A percentile compares a stretch with the other conserved stretches of the same genome.
Conservation (phyloP, 2,888 invertebrate genomes). For the Steromphala cineraria region DNA sequence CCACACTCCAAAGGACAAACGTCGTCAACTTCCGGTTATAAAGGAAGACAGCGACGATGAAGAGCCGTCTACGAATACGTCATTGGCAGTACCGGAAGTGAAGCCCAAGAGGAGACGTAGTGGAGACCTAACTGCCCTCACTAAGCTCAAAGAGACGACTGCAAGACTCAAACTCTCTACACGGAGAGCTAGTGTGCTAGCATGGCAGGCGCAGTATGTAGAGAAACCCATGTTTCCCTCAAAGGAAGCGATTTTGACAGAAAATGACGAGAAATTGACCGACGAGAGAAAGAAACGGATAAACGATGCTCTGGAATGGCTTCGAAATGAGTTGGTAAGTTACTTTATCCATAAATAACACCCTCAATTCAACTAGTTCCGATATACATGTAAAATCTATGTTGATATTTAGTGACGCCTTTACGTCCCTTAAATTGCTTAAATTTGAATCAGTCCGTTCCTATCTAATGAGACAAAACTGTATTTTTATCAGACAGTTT, state of each 20-base stretch:
- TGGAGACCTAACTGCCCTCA: not conserved
- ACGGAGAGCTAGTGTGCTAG: slow-evolving; percentile 33
- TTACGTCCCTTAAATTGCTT: too few relatives aligned
- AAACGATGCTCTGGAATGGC: slow-evolving; percentile 58
- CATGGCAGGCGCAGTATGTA: slow-evolving; percentile 32
- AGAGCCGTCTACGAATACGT: not conserved
- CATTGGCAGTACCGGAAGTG: not conserved
- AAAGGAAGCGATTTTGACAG: not conserved
- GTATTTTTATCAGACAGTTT: too few relatives aligned
- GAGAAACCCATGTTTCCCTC: slow-evolving; percentile 26
- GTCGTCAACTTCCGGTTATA: slow-evolving; percentile 31
- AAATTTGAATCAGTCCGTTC: too few relatives aligned
- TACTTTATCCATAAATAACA: too few relatives aligned
- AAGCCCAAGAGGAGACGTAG: not conserved
- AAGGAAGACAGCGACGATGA: slow-evolving; percentile 32
- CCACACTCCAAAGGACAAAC: slow-evolving; percentile 24
- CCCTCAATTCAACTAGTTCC: too few relatives aligned
- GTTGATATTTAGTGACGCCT: too few relatives aligned
- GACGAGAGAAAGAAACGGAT: slow-evolving; percentile 57
- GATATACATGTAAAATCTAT: not conserved
- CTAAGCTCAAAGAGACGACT: slow-evolving; percentile 31
- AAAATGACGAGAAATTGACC: slow-evolving; percentile 47
- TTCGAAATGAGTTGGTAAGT: slow-evolving; percentile 61
- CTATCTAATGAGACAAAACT: too few relatives aligned
- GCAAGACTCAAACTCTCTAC: slow-evolving; percentile 35